A percentile compares a stretch with the other conserved stretches of the same genome.
Conservation (phyloP, 1,140 invertebrate species). For the Gonatopus flavifemur region DNA sequence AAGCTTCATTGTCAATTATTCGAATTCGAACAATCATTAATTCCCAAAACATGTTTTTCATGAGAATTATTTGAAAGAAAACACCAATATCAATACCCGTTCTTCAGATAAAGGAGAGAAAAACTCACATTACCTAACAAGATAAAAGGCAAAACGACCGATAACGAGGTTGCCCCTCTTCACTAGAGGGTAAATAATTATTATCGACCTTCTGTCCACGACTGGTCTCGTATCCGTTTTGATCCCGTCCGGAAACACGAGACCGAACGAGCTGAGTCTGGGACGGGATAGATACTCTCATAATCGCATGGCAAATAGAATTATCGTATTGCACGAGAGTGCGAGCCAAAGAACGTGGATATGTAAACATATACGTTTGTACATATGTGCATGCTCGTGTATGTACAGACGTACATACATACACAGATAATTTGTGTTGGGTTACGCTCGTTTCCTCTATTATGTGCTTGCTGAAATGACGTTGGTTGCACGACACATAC, state of each 20-base stretch:
- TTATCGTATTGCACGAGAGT: slow-evolving; percentile 36
- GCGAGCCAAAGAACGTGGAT: slow-evolving; percentile 24
- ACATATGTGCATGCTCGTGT: no score
- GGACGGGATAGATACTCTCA: slow-evolving; percentile 36
- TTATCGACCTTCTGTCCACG: slow-evolving; percentile 38
- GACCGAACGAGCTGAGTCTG: slow-evolving; percentile 28
- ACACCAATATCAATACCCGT: no score
- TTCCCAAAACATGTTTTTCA: no score
- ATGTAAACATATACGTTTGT: no score
- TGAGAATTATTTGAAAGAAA: no score
- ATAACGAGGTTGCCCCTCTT: no score
- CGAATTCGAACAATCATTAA: no score
- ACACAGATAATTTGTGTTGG: slow-evolving; percentile 22
- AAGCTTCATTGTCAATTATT: no score
- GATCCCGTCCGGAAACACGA: slow-evolving; percentile 37
- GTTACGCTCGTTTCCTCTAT: slow-evolving; percentile 36
- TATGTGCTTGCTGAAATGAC: slow-evolving; percentile 33
- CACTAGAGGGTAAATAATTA: slow-evolving; percentile 43
- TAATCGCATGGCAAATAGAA: slow-evolving; percentile 46
- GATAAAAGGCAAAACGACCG: no score
- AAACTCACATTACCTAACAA: no score
- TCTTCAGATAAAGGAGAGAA: no score
- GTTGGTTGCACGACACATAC: slow-evolving; percentile 25
- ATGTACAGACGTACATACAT: slow-evolving; percentile 1
- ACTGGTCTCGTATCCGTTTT: slow-evolving; percentile 33